Base-by-base conservation (phyloP, 2,888 invertebrate genomes). In the Drosophila monieri region DNA sequence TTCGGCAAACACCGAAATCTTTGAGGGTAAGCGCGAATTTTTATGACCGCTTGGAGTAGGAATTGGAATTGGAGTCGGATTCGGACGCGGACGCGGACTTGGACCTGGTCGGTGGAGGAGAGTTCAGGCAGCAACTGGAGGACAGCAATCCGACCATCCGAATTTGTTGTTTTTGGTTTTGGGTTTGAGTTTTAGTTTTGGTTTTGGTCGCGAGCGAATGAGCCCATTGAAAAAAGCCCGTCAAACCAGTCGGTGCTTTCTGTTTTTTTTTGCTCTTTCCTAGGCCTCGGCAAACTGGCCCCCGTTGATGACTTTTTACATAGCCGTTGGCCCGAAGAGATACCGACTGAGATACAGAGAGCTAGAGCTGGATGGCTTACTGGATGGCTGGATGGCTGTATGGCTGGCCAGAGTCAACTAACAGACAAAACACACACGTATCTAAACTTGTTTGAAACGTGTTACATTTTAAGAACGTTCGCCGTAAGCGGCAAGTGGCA, bases 391-490 rank as follows among this genome's bases (percentile, higher is more conserved):
- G 44, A 43, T 8, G 47, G 57, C 30, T 23, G 39, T 43, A 44
- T 32, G 48, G 46, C 46, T 37, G 30, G 49, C 39, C 49, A 60
- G 51, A 37, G 68, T 68, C 54, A 54, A 53, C 70, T 51, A 53
- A 60, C 71, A 54, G 51, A 57, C 72, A 55, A 54, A 65, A 57
- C 66, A 66, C 66, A 66, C 85, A 81, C 80, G 81, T 81, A 84
- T 84, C 84, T 84, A 84, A 84, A 84, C 84, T 84, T 86, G 84
- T 84, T 84, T 86, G 76, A 81, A 86, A 86, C 87, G 81, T 86
- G 87, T 84, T 84, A 84, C 84, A 86, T 86, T 73, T 85, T 81
- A 76, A 81, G 81, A 81, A 85, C 81, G 85, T 78, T 74, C 83
- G 83, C 85, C 84, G 80, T 83, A 77, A 81, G 85, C 83, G 80